These are phyloP conservation scores for Zeugodacus cucurbitae DNA, from an alignment of 1,140 invertebrate genomes.

Conservation along the genomic window DNA sequence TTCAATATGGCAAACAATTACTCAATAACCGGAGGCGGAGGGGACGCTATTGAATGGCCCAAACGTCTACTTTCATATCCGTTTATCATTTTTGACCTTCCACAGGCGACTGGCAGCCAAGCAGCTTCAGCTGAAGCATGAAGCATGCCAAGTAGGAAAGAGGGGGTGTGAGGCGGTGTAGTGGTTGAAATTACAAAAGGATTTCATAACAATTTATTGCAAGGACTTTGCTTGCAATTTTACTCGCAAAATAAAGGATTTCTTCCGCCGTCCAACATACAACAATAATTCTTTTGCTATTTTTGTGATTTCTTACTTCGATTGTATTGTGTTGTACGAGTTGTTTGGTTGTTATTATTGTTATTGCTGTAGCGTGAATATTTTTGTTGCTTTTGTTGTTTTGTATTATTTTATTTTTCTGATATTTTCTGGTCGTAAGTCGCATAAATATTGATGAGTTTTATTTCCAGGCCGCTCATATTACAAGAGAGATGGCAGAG, in stretches of 20 bases:
- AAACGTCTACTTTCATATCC: slow-evolving; percentile 58
- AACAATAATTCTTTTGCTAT: slow-evolving; percentile 4
- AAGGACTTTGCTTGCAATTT: slow-evolving; percentile 37
- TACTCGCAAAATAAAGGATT: neutral
- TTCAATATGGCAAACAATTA: slow-evolving; percentile 55
- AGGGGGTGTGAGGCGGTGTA: neutral
- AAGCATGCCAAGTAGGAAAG: neutral
- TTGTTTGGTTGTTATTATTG: neutral
- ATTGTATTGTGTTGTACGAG: neutral
- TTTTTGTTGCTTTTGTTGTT: neutral
- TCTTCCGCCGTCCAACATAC: neutral
- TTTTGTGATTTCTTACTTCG: neutral
- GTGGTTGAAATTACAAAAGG: slow-evolving; percentile 41
- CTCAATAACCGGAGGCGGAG: slow-evolving; percentile 51
- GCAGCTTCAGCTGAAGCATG: no score
- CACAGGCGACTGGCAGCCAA: neutral
- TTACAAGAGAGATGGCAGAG: neutral
- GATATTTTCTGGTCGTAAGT: slow-evolving; percentile 29
- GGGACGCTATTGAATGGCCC: slow-evolving; percentile 47
- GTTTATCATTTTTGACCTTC: slow-evolving; percentile 66
- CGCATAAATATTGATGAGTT: slow-evolving; percentile 39
- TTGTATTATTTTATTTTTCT: neutral
- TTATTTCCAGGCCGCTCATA: neutral
- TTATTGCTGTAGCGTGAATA: neutral
- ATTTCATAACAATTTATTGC: slow-evolving; percentile 47